phyloP scores from a whole-genome alignment of 2,888 invertebrate species.

The Bellardia bayeri region DNA sequence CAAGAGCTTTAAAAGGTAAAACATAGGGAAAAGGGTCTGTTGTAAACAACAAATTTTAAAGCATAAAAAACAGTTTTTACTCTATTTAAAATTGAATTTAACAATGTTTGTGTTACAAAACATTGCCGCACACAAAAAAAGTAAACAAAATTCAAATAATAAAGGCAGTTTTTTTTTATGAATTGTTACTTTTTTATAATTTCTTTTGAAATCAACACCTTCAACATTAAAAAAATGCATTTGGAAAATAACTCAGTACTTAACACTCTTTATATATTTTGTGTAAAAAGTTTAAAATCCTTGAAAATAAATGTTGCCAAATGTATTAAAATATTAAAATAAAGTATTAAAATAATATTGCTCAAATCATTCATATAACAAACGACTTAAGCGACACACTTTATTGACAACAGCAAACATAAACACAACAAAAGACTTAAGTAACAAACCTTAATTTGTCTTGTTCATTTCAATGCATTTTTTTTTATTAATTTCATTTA shows the following conservation, averaged over 20 bases:
- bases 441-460: conserved; percentile 3
- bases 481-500: background rate
- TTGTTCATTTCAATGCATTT: background rate
- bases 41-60: background rate
- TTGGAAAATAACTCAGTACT: background rate
- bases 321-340: background rate
- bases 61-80: background rate
- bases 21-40: background rate
- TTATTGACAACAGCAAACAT: background rate
- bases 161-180: background rate
- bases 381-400: conserved; percentile 28
- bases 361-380: background rate
- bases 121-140: background rate
- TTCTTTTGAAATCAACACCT: conserved; percentile 42
- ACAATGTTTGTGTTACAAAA: too few species aligned
- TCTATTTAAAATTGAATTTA: conserved; percentile 3
- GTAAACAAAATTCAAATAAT: conserved; percentile 29
- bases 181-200: background rate
- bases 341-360: background rate
- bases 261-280: background rate
- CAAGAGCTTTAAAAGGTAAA: background rate
- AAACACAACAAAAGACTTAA: conserved; percentile 9
- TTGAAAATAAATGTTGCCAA: background rate
- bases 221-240: background rate
- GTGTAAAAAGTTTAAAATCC: background rate